Evolutionary conservation across 2,797 vertebrate species (phyloP).

Genomic region (Garrulus glandarius): DNA sequence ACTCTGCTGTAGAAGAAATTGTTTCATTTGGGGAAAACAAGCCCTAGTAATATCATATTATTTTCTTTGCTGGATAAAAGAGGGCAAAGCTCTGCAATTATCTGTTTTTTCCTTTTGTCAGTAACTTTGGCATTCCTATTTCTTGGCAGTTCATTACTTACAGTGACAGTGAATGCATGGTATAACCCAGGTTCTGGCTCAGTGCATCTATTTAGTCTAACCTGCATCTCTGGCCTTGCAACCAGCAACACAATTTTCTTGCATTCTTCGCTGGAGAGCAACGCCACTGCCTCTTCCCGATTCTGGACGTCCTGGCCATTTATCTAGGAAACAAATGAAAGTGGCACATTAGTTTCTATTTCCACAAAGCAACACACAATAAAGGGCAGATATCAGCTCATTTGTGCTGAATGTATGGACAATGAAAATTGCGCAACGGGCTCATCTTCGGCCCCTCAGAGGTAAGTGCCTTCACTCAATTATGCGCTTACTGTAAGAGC

Average conservation of each 20-base stretch:
- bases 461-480: constrained; percentile 81
- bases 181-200: not conserved
- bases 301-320: constrained; percentile 94
- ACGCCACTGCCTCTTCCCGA: constrained; percentile 88
- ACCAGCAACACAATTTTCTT: constrained; percentile 89
- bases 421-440: constrained; percentile 67
- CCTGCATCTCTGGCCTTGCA: constrained; percentile 91
- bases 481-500: constrained; percentile 78
- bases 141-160: not conserved
- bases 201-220: constrained; percentile 66
- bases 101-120: not conserved
- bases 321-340: constrained; percentile 86
- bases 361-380: constrained; percentile 73
- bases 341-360: constrained; percentile 77
- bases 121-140: not conserved
- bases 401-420: constrained; percentile 77
- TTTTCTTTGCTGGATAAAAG: not conserved
- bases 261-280: constrained; percentile 88
- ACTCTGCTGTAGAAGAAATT: not conserved
- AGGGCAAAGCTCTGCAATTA: not conserved
- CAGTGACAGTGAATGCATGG: not conserved
- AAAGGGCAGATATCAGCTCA: constrained; percentile 77
- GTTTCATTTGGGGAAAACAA: not conserved
- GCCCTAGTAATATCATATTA: not conserved
- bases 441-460: constrained; percentile 72